phyloP scores from a whole-genome alignment of 2,797 vertebrate species.

The Mormyrus proboscirostris region DNA sequence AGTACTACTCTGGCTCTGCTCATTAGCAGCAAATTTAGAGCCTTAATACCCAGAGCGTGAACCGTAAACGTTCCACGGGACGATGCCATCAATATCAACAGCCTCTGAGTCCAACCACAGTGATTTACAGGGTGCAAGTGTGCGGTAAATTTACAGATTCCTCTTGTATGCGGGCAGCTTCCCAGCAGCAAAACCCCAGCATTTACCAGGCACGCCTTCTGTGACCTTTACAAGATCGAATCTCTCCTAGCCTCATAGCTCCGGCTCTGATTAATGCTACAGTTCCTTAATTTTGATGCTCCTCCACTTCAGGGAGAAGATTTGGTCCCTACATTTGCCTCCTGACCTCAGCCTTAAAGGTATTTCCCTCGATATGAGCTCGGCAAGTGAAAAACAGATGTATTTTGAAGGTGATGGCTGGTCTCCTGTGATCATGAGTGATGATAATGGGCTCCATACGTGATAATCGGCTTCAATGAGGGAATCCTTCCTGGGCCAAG shows the following conservation, averaged over 20 bases:
- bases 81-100: neutral
- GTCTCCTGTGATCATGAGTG: slow-evolving; percentile 39
- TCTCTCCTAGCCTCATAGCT: neutral
- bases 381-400: slow-evolving; percentile 28
- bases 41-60: slow-evolving; percentile 38
- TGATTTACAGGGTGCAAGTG: neutral
- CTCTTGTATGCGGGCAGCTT: neutral
- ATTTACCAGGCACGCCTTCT: neutral
- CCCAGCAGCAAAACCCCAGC: neutral
- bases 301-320: neutral
- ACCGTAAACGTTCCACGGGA: slow-evolving; percentile 25
- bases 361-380: slow-evolving; percentile 20
- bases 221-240: slow-evolving; percentile 1
- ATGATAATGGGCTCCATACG: slow-evolving; percentile 51
- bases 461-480: slow-evolving; percentile 40
- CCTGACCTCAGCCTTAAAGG: neutral
- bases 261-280: neutral
- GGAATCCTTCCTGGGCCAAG: slow-evolving; percentile 5
- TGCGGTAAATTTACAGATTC: neutral
- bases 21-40: slow-evolving; percentile 54
- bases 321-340: neutral
- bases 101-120: neutral
- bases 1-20: slow-evolving; percentile 44
- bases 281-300: slow-evolving; percentile 23
- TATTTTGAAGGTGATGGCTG: slow-evolving; percentile 40